Conservation (phyloP, 1,140 invertebrate genomes). For the Sarcophaga bullata region DNA sequence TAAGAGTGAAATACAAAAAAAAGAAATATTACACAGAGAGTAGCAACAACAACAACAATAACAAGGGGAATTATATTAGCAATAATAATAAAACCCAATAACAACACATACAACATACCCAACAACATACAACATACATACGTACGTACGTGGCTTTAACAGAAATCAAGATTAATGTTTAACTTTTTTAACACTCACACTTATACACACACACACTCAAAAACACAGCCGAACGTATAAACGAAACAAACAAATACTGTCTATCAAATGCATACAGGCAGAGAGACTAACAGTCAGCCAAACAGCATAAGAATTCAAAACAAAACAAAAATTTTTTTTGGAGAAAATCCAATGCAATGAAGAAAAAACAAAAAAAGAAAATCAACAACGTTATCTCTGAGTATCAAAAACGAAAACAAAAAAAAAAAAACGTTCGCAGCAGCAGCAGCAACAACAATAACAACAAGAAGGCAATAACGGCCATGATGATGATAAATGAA, state of each 20-base stretch:
- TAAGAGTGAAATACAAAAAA: background rate
- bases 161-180: slow-evolving; percentile 24
- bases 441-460: background rate
- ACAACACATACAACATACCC: too few species aligned
- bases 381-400: background rate
- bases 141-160: background rate
- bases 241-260: background rate
- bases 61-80: background rate
- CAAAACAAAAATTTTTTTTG: background rate
- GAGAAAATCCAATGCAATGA: background rate
- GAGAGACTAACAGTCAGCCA: background rate
- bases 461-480: too few species aligned
- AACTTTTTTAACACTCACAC: background rate
- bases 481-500: background rate
- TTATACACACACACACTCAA: background rate
- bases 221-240: background rate
- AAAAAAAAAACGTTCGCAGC: background rate
- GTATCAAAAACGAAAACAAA: slow-evolving; percentile 3
- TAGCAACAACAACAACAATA: slow-evolving; percentile 17
- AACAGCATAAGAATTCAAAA: background rate
- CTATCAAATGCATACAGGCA: background rate
- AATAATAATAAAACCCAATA: background rate
- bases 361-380: background rate
- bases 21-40: too few species aligned
- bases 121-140: too few species aligned